Conservation (phyloP, 2,888 invertebrate species). For the Conchocele bisecta region DNA sequence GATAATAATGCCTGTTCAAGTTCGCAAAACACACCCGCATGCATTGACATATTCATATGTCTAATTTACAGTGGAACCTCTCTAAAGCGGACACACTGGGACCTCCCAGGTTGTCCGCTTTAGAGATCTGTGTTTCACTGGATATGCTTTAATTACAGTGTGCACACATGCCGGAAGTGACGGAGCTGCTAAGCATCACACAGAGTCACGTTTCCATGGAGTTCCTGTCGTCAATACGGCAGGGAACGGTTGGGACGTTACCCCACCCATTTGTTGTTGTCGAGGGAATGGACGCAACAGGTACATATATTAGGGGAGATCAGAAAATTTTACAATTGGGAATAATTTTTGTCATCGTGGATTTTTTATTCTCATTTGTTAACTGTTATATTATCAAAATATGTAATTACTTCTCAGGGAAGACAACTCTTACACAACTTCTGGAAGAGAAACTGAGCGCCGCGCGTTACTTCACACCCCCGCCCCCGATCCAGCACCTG, state of each 20-base stretch:
- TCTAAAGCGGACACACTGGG: too few relatives aligned
- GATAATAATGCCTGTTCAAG: too few relatives aligned
- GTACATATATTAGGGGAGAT: conserved; percentile 36
- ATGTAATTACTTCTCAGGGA: conserved; percentile 50
- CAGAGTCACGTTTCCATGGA: conserved; percentile 38
- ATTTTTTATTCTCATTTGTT: not conserved
- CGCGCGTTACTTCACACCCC: conserved; percentile 61
- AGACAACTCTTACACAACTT: conserved; percentile 66
- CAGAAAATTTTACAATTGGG: not conserved
- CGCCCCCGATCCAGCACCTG: conserved; percentile 53
- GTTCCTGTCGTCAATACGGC: too few relatives aligned
- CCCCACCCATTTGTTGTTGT: conserved; percentile 69
- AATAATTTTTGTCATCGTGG: not conserved
- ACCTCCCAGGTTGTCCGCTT: too few relatives aligned
- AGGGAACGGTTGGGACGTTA: conserved; percentile 32
- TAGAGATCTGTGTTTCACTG: too few relatives aligned
- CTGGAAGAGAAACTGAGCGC: conserved; percentile 61
- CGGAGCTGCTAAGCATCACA: conserved; percentile 57
- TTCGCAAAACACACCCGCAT: too few relatives aligned
- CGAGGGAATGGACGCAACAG: conserved; percentile 72
- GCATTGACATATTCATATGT: too few relatives aligned
- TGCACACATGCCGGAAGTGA: conserved; percentile 53
- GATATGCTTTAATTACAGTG: conserved; percentile 51
- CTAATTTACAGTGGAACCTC: too few relatives aligned
- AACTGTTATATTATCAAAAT: not conserved